Base-by-base conservation (phyloP, 2,797 vertebrate genomes). In the Schizopygopsis malacanthus region DNA sequence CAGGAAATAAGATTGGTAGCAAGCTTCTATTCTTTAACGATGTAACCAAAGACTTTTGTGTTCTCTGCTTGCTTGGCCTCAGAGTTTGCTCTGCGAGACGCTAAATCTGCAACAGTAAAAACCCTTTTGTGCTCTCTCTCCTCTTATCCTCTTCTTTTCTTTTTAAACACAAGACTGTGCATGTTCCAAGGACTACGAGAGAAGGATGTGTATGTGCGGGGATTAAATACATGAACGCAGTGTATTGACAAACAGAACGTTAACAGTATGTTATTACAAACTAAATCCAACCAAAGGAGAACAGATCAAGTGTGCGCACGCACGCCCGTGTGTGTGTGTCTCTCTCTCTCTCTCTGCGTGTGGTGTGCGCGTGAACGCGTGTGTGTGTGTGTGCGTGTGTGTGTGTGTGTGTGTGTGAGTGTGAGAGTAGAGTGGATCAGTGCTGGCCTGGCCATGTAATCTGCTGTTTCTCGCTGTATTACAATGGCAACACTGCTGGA, bases 401-500 rank as follows among this genome's bases (percentile, higher is more conserved):
- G 25, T 83, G 63, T 69, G 25, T 83, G 81, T 33, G 70, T 71
- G 82, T 87, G 87, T 81, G 18, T 71, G 61, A 80, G 18, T 71
- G 56, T 56, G 20, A 41, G 65, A 86, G 85, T 84, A 56, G 56
- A 82, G 61, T 52, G 52, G 88, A 83, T 87, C 88, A 87, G 87
- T 39, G 75, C 56, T 79, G 63, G 78, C 79, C 85, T 65, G 65
- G 56, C 63, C 61, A 63, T 86, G 80, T 82, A 88, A 85, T 76
- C 86, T 83, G 79, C 85, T 70, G 77, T 93, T 93, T 91, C 89
- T 90, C 90, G 86, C 91, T 72, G 87, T 78, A 71, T 86, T 86
- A 81, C 78, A 81, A 85, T 67, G 72, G 80, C 72, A 84, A 50
- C 81, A 70, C 69, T 69, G 67, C 59, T 13, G 77, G 87, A 86